phyloP scores from a whole-genome alignment of 2,888 invertebrate species.

The Macrosiphum euphorbiae region DNA sequence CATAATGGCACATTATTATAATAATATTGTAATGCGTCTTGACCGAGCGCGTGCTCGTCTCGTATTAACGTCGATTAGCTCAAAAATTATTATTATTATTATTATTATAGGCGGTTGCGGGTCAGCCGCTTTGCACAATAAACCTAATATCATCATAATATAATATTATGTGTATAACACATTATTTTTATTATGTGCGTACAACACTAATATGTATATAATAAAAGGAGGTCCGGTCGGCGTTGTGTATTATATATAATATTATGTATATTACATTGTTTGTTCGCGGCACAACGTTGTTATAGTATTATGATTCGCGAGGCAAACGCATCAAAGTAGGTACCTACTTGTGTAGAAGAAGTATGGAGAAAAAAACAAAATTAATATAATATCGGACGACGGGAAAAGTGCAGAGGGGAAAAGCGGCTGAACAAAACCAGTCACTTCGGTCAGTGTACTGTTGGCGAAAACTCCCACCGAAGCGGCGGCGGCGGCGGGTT shows the following conservation, averaged over 20 bases:
- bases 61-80: background rate
- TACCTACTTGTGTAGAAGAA: background rate
- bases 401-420: background rate
- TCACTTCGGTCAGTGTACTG: conserved; percentile 41
- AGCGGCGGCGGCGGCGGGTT: conserved; percentile 38
- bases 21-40: background rate
- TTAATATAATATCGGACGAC: background rate
- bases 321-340: background rate
- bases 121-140: background rate
- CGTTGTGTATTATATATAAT: background rate
- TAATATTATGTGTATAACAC: background rate
- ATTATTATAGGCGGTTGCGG: background rate
- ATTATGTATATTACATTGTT: background rate
- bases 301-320: background rate
- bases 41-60: background rate
- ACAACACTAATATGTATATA: background rate
- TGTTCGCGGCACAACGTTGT: background rate
- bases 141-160: background rate
- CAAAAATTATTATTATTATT: background rate
- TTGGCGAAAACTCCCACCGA: conserved; percentile 53
- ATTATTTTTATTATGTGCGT: background rate
- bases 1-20: background rate
- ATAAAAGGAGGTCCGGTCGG: conserved; percentile 1
- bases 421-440: conserved; percentile 14
- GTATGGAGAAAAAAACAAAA: background rate